A percentile compares a stretch with the other conserved stretches of the same genome.
Conservation (phyloP, 2,113 vertebrate species). For the Sterrhoptilus dennistouni region DNA sequence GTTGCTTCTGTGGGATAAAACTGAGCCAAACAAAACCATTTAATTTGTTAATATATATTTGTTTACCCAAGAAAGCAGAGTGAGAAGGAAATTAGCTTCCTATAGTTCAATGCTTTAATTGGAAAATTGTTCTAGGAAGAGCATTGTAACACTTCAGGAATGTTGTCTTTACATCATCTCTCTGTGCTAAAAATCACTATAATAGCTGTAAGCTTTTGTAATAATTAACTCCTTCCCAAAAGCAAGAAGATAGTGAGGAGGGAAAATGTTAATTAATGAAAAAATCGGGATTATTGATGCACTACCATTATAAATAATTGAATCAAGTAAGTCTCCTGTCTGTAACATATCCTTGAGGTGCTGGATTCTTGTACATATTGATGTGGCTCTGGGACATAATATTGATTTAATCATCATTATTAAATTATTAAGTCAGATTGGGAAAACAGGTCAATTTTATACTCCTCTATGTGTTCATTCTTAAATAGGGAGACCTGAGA, state of each 20-base stretch:
- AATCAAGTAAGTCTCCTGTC: slow-evolving; percentile 41
- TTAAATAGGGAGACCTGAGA: neutral
- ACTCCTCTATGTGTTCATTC: neutral
- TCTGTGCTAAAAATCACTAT: neutral
- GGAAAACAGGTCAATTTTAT: slow-evolving; percentile 35
- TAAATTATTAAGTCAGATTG: slow-evolving; percentile 48
- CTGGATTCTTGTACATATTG: slow-evolving; percentile 40
- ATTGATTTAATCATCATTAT: slow-evolving; percentile 62
- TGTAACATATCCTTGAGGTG: slow-evolving; percentile 39
- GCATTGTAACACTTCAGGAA: neutral
- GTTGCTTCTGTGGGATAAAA: neutral
- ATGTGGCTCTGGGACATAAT: slow-evolving; percentile 32
- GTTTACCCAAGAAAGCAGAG: neutral
- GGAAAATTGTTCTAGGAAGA: neutral
- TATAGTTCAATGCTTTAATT: neutral
- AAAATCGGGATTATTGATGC: slow-evolving; percentile 39
- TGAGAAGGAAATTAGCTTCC: neutral
- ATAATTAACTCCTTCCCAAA: slow-evolving; percentile 36
- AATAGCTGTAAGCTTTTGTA: neutral
- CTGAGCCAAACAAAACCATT: neutral
- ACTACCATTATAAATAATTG: slow-evolving; percentile 54
- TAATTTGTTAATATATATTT: neutral
- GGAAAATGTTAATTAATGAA: slow-evolving; percentile 49
- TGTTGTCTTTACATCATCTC: neutral
- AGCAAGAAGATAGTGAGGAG: neutral